phyloP scores from a whole-genome alignment of 2,113 vertebrate genomes.

The Athene cunicularia region DNA sequence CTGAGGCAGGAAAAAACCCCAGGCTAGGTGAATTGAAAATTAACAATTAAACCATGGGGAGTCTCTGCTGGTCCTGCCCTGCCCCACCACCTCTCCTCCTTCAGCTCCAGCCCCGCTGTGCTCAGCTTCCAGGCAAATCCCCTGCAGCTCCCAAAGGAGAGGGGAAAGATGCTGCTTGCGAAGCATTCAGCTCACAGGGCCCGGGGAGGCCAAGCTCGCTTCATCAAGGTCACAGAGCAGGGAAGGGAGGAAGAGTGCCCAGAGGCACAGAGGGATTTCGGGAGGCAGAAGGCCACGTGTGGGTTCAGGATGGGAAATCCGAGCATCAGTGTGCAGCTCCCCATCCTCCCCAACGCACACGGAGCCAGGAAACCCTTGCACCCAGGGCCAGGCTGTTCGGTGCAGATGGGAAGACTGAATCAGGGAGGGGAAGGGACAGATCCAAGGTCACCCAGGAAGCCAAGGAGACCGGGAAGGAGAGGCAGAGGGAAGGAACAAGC shows the following conservation, averaged over 20 bases:
- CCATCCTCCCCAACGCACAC: fast-evolving
- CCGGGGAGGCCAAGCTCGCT: neutral
- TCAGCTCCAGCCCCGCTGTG: fast-evolving
- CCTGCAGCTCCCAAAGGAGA: neutral
- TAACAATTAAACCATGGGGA: neutral
- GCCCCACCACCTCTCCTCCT: neutral
- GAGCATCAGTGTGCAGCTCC: neutral
- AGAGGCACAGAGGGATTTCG: neutral
- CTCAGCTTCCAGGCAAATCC: neutral
- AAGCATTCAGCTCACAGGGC: neutral
- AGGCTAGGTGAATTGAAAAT: neutral
- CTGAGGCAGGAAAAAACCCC: neutral
- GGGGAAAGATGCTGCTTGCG: neutral
- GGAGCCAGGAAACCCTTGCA: neutral
- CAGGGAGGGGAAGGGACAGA: neutral
- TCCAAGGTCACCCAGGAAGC: slow-evolving; percentile 19
- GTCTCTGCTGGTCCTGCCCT: neutral
- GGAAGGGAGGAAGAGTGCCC: neutral
- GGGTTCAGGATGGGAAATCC: fast-evolving
- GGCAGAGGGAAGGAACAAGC: neutral
- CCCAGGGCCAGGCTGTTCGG: neutral
- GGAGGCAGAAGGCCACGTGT: neutral
- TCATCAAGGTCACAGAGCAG: neutral
- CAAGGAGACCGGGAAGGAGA: neutral
- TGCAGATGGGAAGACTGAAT: neutral